A percentile compares a stretch with the other conserved stretches of the same genome.
Evolutionary conservation across 1,140 invertebrate genomes (phyloP).

Genomic region (Pogonomyrmex californicus): DNA sequence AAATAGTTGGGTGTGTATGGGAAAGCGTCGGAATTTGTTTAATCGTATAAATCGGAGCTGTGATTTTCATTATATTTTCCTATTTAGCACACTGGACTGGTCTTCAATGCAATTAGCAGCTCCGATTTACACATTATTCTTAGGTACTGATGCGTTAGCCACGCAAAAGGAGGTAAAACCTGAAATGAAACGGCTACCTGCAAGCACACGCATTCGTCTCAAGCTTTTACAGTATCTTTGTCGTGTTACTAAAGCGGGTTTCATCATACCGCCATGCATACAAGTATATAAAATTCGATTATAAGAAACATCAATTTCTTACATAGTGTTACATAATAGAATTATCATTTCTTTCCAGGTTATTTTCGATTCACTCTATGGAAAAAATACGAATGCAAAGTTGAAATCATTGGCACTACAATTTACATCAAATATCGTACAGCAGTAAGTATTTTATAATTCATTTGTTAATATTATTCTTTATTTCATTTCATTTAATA

Average conservation of each 20-base stretch:
- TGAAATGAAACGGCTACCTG: slow-evolving; percentile 91
- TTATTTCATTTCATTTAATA: neutral
- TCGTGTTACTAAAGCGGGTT: slow-evolving; percentile 92
- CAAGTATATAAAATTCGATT: slow-evolving; percentile 87
- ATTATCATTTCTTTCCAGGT: slow-evolving; percentile 87
- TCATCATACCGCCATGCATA: slow-evolving; percentile 93
- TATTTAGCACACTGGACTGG: slow-evolving; percentile 90
- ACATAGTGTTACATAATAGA: slow-evolving; percentile 35
- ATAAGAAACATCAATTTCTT: slow-evolving; percentile 19
- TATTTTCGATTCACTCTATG: slow-evolving; percentile 95
- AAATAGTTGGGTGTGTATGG: slow-evolving; percentile 89
- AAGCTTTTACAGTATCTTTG: slow-evolving; percentile 95
- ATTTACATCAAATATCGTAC: slow-evolving; percentile 93
- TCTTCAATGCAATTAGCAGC: slow-evolving; percentile 89
- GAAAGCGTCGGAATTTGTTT: neutral
- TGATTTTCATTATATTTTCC: slow-evolving; percentile 11
- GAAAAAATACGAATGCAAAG: slow-evolving; percentile 93
- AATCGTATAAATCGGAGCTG: neutral
- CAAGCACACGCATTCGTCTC: slow-evolving; percentile 93
- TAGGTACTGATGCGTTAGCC: slow-evolving; percentile 90
- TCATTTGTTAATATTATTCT: neutral
- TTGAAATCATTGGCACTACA: slow-evolving; percentile 93
- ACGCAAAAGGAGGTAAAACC: slow-evolving; percentile 88
- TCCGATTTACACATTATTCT: slow-evolving; percentile 92
- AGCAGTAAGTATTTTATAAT: slow-evolving; percentile 88